Conservation (phyloP, 2,113 vertebrate genomes). For the Planiliza haematocheilus region DNA sequence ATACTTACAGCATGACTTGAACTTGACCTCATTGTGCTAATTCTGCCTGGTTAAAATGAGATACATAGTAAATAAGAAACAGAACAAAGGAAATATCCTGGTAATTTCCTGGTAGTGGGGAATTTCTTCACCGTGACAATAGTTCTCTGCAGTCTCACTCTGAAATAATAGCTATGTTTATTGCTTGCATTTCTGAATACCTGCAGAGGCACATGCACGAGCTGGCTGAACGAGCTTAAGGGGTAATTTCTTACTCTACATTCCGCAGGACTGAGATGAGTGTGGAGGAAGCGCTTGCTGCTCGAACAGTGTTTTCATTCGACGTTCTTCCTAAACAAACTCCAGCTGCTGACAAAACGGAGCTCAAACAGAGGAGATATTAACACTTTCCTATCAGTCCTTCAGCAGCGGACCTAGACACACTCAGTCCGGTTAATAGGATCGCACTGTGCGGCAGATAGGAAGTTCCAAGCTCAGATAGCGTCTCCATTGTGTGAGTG, state of each 20-base stretch:
- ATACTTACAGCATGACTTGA: too few relatives aligned
- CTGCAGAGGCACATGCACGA: background rate
- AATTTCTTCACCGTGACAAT: background rate
- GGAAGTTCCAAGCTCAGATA: slow-evolving; percentile 63
- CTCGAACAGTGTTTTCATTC: slow-evolving; percentile 27
- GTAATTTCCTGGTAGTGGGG: too few relatives aligned
- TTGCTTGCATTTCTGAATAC: background rate
- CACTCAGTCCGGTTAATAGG: slow-evolving; percentile 54
- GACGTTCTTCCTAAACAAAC: slow-evolving; percentile 22
- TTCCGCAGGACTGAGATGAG: background rate
- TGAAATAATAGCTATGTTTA: background rate
- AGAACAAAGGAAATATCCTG: too few relatives aligned
- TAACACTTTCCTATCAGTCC: slow-evolving; percentile 49
- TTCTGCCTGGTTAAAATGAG: too few relatives aligned
- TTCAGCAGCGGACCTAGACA: slow-evolving; percentile 22
- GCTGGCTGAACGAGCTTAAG: background rate
- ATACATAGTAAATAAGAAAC: too few relatives aligned
- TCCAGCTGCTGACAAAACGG: slow-evolving; percentile 2
- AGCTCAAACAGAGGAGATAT: slow-evolving; percentile 32
- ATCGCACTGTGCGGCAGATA: slow-evolving; percentile 61
- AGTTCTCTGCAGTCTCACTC: background rate
- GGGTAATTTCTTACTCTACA: background rate
- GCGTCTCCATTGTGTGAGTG: slow-evolving; percentile 57
- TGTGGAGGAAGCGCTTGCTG: background rate
- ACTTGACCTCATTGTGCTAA: too few relatives aligned